A percentile compares a stretch with the other conserved stretches of the same genome.
Conservation (phyloP, 2,797 vertebrate species). For the Acipenser ruthenus region DNA sequence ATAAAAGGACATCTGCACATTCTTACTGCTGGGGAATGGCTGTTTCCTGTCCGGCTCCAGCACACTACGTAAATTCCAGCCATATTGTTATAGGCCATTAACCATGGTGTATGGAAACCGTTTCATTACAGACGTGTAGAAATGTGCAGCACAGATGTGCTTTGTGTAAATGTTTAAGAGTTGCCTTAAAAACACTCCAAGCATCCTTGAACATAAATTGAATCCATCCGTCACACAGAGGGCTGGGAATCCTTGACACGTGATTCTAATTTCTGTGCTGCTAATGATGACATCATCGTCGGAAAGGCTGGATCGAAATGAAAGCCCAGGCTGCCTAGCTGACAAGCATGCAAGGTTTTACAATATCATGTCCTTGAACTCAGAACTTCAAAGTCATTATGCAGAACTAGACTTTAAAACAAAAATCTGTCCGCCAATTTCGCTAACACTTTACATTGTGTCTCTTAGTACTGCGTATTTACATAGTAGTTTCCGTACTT, state of each 20-base stretch:
- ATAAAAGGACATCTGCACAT: slow-evolving; percentile 21
- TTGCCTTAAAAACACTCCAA: slow-evolving; percentile 30
- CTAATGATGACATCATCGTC: neutral
- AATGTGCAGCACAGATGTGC: slow-evolving; percentile 38
- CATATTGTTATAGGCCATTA: slow-evolving; percentile 29
- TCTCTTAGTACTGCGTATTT: no score
- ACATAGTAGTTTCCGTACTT: no score
- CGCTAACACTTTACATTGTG: no score
- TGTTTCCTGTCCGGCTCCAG: slow-evolving; percentile 3
- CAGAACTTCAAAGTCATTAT: no score
- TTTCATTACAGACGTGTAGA: slow-evolving; percentile 29
- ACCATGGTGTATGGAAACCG: slow-evolving; percentile 27
- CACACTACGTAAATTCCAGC: slow-evolving; percentile 28
- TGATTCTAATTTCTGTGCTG: neutral
- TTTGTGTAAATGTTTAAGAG: slow-evolving; percentile 25
- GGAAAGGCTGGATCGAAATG: neutral
- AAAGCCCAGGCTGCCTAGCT: neutral
- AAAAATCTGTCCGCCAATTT: no score
- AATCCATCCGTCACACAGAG: slow-evolving; percentile 21
- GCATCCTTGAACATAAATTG: slow-evolving; percentile 10
- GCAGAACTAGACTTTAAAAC: no score
- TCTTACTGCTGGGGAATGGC: slow-evolving; percentile 17
- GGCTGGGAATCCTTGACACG: slow-evolving; percentile 4
- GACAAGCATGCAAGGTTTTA: no score
- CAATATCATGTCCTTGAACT: no score